Evolutionary conservation across 2,888 invertebrate genomes (phyloP), one percentile per base, ranked within the genome.

Genomic region (Dynastes maya): DNA sequence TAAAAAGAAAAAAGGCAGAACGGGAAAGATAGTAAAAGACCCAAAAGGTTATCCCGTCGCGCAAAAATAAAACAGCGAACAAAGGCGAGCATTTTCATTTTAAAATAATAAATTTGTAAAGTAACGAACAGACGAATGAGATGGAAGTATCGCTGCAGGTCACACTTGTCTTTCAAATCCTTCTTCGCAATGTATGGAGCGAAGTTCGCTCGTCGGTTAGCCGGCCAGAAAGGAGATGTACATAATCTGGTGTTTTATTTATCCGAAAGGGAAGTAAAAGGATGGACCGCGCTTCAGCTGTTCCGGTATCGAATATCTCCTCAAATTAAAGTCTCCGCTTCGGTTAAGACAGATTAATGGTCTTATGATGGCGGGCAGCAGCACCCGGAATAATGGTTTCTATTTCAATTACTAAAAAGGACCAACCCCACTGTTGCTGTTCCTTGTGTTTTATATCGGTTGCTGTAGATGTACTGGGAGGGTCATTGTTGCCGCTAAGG

Each of bases 361-460:
- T 79, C 79, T 82, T 82, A 81, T 82, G 80, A 82, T 81, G 79
- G 75, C 76, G 78, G 76, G 77, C 76, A 64, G 75, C 8, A 45
- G 5, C 55, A 6, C 8, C 77, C 76, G 76, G 77, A 78, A 80
- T 80, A 82, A 81, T 80, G 81, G 82, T 80, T 80, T 80, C 80
- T 79, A 79, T 80, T 82, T 82, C 80, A 80, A 82, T 81, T 82
- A 81, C 80, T 71, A 79, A 78, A 81, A 80, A 80, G 80, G 79
- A 76, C 78, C 70, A 79, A 76, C 55, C 51, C 27, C 11, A 8
- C 37, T 22, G 27, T 68, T 51, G 51, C 22, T 68, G 51, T 1
- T 11, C 11, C 45, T 45, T 8, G 11, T 2, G 45, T 45, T 45
- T 45, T 45, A 45, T 45, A 8, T 11, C 45, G 45, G 11, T 45